Conservation (phyloP, 2,888 invertebrate genomes). For the Heliconius cydno region DNA sequence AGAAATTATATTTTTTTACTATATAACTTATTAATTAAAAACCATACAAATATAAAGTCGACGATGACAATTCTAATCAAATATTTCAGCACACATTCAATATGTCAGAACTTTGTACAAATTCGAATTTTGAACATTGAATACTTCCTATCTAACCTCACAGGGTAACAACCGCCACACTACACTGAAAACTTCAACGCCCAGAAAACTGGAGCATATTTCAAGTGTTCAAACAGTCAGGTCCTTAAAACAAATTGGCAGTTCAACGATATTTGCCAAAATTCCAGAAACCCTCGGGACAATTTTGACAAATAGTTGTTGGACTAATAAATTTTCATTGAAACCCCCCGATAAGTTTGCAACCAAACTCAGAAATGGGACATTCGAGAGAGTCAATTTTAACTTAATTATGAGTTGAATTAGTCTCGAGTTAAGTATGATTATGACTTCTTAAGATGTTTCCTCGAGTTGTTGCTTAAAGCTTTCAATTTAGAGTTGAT, state of each 20-base stretch:
- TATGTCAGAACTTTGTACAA: background rate
- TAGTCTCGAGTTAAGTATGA: slow-evolving; percentile 74
- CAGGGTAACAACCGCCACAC: slow-evolving; percentile 49
- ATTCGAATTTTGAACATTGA: too few relatives aligned
- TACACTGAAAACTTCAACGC: slow-evolving; percentile 50
- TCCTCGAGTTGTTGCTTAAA: slow-evolving; percentile 54
- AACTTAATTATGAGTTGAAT: slow-evolving; percentile 80
- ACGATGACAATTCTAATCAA: too few relatives aligned
- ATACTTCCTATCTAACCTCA: background rate
- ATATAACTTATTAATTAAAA: too few relatives aligned
- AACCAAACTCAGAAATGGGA: slow-evolving; percentile 72
- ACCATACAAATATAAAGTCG: too few relatives aligned
- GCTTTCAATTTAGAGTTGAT: slow-evolving; percentile 53
- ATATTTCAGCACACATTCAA: background rate
- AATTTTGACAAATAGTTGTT: slow-evolving; percentile 81
- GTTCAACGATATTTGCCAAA: slow-evolving; percentile 71
- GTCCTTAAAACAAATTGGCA: slow-evolving; percentile 71
- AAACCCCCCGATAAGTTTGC: slow-evolving; percentile 74
- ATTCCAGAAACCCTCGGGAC: slow-evolving; percentile 73
- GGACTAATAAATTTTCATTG: slow-evolving; percentile 81
- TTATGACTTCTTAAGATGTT: slow-evolving; percentile 73
- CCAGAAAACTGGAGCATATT: slow-evolving; percentile 51
- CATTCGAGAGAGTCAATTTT: slow-evolving; percentile 73
- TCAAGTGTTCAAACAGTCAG: slow-evolving; percentile 51
- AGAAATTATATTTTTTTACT: too few relatives aligned